Evolutionary conservation across 1,140 invertebrate genomes (phyloP), one percentile per base, ranked within the genome.

Genomic region (Coenobita brevimanus): DNA sequence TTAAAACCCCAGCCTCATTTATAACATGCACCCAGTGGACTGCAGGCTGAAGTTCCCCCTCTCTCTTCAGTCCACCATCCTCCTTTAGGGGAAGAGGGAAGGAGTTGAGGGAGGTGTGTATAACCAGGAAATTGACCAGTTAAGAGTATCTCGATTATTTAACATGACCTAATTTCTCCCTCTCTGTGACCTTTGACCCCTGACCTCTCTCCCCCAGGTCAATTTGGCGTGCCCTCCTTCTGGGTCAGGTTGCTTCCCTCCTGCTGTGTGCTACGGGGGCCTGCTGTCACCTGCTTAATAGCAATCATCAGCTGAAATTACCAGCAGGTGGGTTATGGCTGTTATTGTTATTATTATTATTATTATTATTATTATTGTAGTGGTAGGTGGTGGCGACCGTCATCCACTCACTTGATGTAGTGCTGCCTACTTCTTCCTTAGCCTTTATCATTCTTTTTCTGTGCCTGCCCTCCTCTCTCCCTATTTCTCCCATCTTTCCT

Each of bases 241-340:
- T 97, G 84, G 96, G 96, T 2, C 96, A 97, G 93, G 93, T 96
- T 67, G 92, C 97, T 67, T 97, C 96, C 0, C 88, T 96, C 13
- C 92, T 97, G 27, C 91, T 97, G 6, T 96, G 96, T 93, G 94
- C 95, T 67, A 96, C 96, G 91, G 96, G 95, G 83, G 94, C 96
- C 57, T 93, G 95, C 82, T 96, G 95, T 90, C 96, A 96, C 90
- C 93, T 96, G 79, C 94, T 97, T 41, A 96, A 96, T 91, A 94
- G 94, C 89, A 93, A 94, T 71, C 95, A 95, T 79, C 94, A 94
- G 89, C 94, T 96, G 67, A 94, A 95, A 84, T 94, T 96, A 43
- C 96, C 96, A 21, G 96, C 96, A 91, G 94, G 95, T 95, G 92
- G 92, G 91, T 91, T 8, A 73, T 67, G n/a, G n/a, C n/a, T n/a